phyloP scores from a whole-genome alignment of 2,888 invertebrate species.

The Phortica magna region DNA sequence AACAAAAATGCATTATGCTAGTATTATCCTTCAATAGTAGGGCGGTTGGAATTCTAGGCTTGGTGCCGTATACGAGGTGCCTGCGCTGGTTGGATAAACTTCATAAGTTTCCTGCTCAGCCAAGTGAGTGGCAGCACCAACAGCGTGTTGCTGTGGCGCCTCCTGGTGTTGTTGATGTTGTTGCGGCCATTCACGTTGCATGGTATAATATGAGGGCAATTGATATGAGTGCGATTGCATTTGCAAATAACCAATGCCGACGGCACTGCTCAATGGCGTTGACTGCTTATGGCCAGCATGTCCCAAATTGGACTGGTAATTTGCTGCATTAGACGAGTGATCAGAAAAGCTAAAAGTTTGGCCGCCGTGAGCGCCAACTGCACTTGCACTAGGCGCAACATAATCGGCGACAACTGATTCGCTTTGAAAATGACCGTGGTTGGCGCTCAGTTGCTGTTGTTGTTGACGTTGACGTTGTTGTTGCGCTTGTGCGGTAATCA shows the following conservation, averaged over 20 bases:
- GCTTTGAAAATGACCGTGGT: background rate
- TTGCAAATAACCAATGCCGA: slow-evolving; percentile 21
- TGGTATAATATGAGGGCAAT: slow-evolving; percentile 15
- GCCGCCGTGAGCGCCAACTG: slow-evolving; percentile 17
- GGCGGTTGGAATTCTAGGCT: slow-evolving; percentile 22
- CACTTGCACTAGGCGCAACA: slow-evolving; percentile 7
- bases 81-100: background rate
- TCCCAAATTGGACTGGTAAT: background rate
- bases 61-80: background rate
- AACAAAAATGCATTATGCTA: no score
- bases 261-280: background rate
- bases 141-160: background rate
- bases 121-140: background rate
- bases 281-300: background rate
- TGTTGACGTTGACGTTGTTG: slow-evolving; percentile 10
- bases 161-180: slow-evolving; percentile 7
- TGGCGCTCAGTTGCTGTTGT: background rate
- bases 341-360: slow-evolving; percentile 21
- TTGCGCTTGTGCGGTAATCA: background rate
- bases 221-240: slow-evolving; percentile 37
- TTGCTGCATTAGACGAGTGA: slow-evolving; percentile 13
- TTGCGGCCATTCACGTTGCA: slow-evolving; percentile 5
- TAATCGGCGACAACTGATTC: background rate
- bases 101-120: background rate
- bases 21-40: slow-evolving; percentile 3